Base-by-base conservation (phyloP, 2,888 invertebrate species). In the Limnephilus lunatus region DNA sequence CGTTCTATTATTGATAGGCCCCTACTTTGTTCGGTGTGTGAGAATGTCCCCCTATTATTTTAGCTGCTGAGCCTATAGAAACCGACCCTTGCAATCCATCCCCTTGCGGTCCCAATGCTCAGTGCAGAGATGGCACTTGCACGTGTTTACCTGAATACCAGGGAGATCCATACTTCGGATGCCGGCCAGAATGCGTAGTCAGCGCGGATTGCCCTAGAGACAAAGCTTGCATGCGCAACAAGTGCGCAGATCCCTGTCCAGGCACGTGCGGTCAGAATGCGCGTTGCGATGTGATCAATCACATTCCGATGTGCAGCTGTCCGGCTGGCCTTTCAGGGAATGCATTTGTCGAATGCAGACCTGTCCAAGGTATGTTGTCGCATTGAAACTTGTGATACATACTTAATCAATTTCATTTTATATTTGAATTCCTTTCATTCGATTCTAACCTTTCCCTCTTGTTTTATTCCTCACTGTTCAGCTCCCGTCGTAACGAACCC, bases 151-250 rank as follows among this genome's bases (percentile, higher is more conserved):
- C 97, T 2, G 97, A 98, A 94, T 98, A 97, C 94, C 97, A 97
- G 93, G 98, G 98, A 53, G 97, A 98, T 95, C 98, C 98, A 0
- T 98, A 97, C 94, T 95, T 96, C 85, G 97, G 97, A 85, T 98
- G 98, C 94, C 96, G 98, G 94, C 98, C 98, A 14, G 98, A 98
- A 95, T 98, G 98, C 94, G 96, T 97, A 9, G 96, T 97, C 86
- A 98, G 97, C 94, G 96, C 97, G 0, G 98, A 98, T 94, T 98
- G 98, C 95, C 95, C 97, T 0, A 95, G 97, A n/a, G 97, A 97
- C 94, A 96, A 96, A 94, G 98, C 98, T 11, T 98, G 98, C 94
- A 96, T 97, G 90, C 97, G 97, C 94, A 97, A 97, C 94, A 97
- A 97, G 94, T 90, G 89, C 68, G 95, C 96, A 11, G 97, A 98